phyloP scores from a whole-genome alignment of 92 coral and sea anemone genomes.

The Porites evermanni region DNA sequence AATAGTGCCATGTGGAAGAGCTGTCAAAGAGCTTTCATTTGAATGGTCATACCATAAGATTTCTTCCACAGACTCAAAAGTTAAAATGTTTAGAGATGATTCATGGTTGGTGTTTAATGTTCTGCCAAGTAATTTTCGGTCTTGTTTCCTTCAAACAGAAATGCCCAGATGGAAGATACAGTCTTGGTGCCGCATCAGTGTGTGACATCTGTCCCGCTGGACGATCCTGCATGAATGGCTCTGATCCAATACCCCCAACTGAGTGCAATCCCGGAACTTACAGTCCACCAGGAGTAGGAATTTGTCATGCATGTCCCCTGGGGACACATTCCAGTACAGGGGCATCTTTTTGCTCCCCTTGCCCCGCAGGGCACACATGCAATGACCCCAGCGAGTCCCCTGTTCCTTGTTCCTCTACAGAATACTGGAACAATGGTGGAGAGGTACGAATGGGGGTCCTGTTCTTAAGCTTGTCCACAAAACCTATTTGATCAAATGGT shows the following conservation, averaged over 20 bases:
- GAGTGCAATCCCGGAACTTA: slow-evolving; percentile 89
- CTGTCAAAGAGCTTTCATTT: too few species aligned
- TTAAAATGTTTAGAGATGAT: too few species aligned
- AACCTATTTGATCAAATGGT: too few species aligned
- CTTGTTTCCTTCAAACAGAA: slow-evolving; percentile 58
- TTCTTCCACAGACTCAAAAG: too few species aligned
- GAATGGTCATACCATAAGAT: too few species aligned
- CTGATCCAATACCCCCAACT: slow-evolving; percentile 71
- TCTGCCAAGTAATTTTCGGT: neutral
- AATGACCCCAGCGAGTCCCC: slow-evolving; percentile 90
- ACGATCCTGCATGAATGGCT: slow-evolving; percentile 82
- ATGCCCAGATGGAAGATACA: slow-evolving; percentile 94
- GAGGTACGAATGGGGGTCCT: slow-evolving; percentile 55
- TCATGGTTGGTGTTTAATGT: too few species aligned
- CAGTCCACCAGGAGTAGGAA: slow-evolving; percentile 91
- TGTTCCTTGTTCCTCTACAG: slow-evolving; percentile 67
- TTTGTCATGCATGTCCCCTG: slow-evolving; percentile 83
- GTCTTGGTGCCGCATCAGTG: slow-evolving; percentile 78
- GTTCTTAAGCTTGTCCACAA: neutral
- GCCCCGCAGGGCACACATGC: slow-evolving; percentile 91
- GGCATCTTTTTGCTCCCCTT: slow-evolving; percentile 88
- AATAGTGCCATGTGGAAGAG: too few species aligned
- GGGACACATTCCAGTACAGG: slow-evolving; percentile 79
- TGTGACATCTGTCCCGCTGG: slow-evolving; percentile 94
- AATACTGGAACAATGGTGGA: slow-evolving; percentile 95